Evolutionary conservation across 2,888 invertebrate species (phyloP).

Genomic region (Ophion obscuratus): DNA sequence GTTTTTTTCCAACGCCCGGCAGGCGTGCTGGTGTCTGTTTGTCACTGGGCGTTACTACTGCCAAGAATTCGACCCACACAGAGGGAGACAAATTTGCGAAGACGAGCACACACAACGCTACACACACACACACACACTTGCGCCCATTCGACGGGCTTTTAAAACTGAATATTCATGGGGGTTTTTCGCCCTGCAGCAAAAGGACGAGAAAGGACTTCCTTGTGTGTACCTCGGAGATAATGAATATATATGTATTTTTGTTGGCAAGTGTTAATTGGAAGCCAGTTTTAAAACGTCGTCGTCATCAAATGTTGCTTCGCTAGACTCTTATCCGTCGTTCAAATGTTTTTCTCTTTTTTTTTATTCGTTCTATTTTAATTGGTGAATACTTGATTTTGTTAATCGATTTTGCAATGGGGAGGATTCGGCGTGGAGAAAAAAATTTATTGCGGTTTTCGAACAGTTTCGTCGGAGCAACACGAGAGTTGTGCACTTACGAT

Average conservation of each 20-base stretch:
- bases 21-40: slow-evolving; percentile 20
- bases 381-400: neutral
- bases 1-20: neutral
- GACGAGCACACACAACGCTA: neutral
- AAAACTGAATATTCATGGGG: slow-evolving; percentile 64
- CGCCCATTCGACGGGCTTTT: slow-evolving; percentile 39
- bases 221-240: neutral
- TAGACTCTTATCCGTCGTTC: neutral
- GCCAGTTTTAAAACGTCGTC: neutral
- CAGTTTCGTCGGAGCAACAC: neutral
- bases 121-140: slow-evolving; percentile 3
- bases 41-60: slow-evolving; percentile 31
- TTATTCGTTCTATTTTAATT: neutral
- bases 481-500: neutral
- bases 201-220: slow-evolving; percentile 11
- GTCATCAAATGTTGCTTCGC: neutral
- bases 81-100: slow-evolving; percentile 18
- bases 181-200: slow-evolving; percentile 11
- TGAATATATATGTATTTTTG: slow-evolving; percentile 20
- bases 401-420: neutral
- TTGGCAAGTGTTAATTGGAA: neutral
- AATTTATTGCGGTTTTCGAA: neutral
- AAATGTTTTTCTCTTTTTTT: neutral
- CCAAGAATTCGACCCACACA: slow-evolving; percentile 15
- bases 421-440: neutral